Evolutionary conservation across 2,888 invertebrate species (phyloP).

Genomic region (Hirtodrosophila confusa): DNA sequence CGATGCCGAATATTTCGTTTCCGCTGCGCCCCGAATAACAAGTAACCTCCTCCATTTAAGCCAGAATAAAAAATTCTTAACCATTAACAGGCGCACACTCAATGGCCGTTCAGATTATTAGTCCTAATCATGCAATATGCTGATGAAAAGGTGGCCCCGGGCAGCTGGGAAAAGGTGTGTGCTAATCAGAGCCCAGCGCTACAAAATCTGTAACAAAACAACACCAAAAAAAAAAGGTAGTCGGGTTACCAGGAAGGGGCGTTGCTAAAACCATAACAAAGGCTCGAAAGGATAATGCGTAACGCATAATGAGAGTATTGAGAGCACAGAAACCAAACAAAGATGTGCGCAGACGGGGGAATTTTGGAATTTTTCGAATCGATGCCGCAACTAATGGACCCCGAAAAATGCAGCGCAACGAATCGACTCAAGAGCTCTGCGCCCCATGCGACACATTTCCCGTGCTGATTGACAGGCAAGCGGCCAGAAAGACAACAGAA

Average conservation of each 20-base stretch:
- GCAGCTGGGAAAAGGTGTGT: conserved; percentile 57
- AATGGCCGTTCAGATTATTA: conserved; percentile 58
- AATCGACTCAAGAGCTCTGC: conserved; percentile 58
- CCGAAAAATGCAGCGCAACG: conserved; percentile 58
- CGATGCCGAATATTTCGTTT: conserved; percentile 31
- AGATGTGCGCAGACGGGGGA: conserved; percentile 25
- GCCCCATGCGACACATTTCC: conserved; percentile 39
- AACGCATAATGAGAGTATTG: conserved; percentile 60
- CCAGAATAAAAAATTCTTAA: conserved; percentile 23
- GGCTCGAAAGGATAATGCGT: conserved; percentile 72
- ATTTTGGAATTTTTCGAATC: conserved; percentile 1
- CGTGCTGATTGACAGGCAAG: conserved; percentile 49
- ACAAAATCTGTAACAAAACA: conserved; percentile 55
- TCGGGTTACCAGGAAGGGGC: conserved; percentile 78
- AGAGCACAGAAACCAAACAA: conserved; percentile 28
- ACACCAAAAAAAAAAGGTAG: conserved; percentile 43
- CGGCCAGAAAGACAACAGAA: conserved; percentile 42
- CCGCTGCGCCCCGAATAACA: conserved; percentile 28
- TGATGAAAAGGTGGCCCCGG: conserved; percentile 37
- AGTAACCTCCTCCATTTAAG: conserved; percentile 26
- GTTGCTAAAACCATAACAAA: conserved; percentile 70
- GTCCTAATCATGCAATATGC: conserved; percentile 69
- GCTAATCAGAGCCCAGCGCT: conserved; percentile 35
- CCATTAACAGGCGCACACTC: conserved; percentile 62
- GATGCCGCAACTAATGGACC: conserved; percentile 52